Evolutionary conservation across 2,888 invertebrate species (phyloP), one percentile per base, ranked within the genome.

Genomic region (Andricus curvator): DNA sequence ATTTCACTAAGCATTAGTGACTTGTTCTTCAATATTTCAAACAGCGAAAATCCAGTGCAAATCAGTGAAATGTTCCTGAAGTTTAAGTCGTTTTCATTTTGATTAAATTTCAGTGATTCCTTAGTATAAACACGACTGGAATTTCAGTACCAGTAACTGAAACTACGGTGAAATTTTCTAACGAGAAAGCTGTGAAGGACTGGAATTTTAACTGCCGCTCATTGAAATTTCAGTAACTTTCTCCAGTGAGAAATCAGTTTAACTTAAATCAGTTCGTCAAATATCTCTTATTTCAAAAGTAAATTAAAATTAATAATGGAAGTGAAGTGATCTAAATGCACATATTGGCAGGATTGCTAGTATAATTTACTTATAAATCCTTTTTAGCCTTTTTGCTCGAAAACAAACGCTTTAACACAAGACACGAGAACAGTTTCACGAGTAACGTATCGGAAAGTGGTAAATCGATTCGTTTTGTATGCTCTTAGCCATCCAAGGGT

Each of bases 381-480:
- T 60, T 22, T 56, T 56, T n/a, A n/a, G n/a, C n/a, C 56, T 22
- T 60, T 60, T 11, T 60, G 11, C 56, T 22, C 22, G n/a, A 22
- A 22, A 60, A 56, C n/a, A n/a, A 56, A 60, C 60, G 76, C n/a
- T 76, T 60, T 51, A 51, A 70, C 17, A 51, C 9, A 25, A 11
- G 48, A 51, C 51, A 20, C 51, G 11, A 29, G 51, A 74, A 51
- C 8, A 33, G 51, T 74, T 74, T 56, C 51, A 29, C 4, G 22
- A 74, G 74, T 37, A 74, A 11, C n/a, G 74, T 74, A 74, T 74
- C 51, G 56, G 33, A 56, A 17, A 37, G 64, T 25, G 66, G 82
- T 77, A 77, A 83, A 83, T 84, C 84, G 84, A 84, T 82, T 82
- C 70, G 80, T 77, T 80, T 77, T 33, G 60, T 80, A 78, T 76